Conservation (phyloP, 2,888 invertebrate species). For the Lasioglossum malachurum region DNA sequence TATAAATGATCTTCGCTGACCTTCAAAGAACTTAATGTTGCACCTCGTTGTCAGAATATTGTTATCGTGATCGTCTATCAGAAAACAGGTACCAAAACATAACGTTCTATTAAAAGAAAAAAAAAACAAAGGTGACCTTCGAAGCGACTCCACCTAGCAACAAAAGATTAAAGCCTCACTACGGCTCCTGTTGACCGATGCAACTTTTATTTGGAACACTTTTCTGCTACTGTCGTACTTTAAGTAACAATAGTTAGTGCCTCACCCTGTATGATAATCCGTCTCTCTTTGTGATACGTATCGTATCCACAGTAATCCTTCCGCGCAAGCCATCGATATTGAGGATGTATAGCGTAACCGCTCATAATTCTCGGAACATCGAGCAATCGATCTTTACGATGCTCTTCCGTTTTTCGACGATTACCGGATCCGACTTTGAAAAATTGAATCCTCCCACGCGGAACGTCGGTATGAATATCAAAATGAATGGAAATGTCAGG, state of each 20-base stretch:
- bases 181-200: too few relatives aligned
- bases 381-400: slow-evolving; percentile 51
- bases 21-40: too few relatives aligned
- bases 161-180: too few relatives aligned
- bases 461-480: not conserved
- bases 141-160: too few relatives aligned
- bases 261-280: slow-evolving; percentile 46
- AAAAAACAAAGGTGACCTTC: too few relatives aligned
- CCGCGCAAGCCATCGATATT: slow-evolving; percentile 46
- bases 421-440: slow-evolving; percentile 55
- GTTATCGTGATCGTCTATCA: too few relatives aligned
- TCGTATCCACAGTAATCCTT: slow-evolving; percentile 46
- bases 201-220: too few relatives aligned
- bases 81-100: too few relatives aligned
- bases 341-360: slow-evolving; percentile 11
- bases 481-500: slow-evolving; percentile 13
- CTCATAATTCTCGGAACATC: slow-evolving; percentile 39
- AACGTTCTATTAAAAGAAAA: too few relatives aligned
- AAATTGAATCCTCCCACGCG: slow-evolving; percentile 34
- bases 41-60: too few relatives aligned
- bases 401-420: slow-evolving; percentile 45
- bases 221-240: too few relatives aligned
- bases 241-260: not conserved
- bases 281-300: slow-evolving; percentile 50
- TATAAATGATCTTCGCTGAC: too few relatives aligned